These are phyloP conservation scores for Cyprinus carpio DNA, from an alignment of 2,113 vertebrate genomes.

Conservation along the genomic window DNA sequence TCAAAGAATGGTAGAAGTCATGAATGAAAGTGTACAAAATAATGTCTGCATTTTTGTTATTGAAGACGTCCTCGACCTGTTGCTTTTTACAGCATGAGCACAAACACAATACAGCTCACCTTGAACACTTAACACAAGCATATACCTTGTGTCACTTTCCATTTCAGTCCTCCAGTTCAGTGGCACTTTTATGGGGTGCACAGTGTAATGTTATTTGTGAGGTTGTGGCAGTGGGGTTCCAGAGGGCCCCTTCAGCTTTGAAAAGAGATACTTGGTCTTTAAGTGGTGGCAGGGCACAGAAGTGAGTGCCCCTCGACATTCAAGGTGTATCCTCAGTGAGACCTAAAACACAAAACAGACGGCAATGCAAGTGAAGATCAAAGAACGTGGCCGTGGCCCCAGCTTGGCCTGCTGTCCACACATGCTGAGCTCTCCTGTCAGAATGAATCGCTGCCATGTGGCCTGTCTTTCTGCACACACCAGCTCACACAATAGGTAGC, in stretches of 20 bases:
- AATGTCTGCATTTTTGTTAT: too few species aligned
- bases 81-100: not conserved
- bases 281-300: slow-evolving; percentile 60
- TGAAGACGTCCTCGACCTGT: not conserved
- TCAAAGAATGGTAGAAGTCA: not conserved
- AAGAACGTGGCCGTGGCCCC: slow-evolving; percentile 67
- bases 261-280: slow-evolving; percentile 72
- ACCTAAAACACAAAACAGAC: slow-evolving; percentile 81
- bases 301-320: slow-evolving; percentile 65
- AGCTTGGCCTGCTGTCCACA: slow-evolving; percentile 72
- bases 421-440: slow-evolving; percentile 75
- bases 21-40: too few species aligned
- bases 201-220: not conserved
- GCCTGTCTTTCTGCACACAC: slow-evolving; percentile 54
- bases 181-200: not conserved
- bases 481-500: too few species aligned
- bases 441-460: slow-evolving; percentile 49
- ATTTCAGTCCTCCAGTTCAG: not conserved
- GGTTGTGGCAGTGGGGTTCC: slow-evolving; percentile 50
- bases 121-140: slow-evolving; percentile 1
- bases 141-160: not conserved
- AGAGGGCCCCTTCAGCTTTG: slow-evolving; percentile 68
- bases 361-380: slow-evolving; percentile 77
- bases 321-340: slow-evolving; percentile 77
- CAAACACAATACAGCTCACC: not conserved